Conservation (phyloP, 2,113 vertebrate genomes). For the Rhineura floridana region DNA sequence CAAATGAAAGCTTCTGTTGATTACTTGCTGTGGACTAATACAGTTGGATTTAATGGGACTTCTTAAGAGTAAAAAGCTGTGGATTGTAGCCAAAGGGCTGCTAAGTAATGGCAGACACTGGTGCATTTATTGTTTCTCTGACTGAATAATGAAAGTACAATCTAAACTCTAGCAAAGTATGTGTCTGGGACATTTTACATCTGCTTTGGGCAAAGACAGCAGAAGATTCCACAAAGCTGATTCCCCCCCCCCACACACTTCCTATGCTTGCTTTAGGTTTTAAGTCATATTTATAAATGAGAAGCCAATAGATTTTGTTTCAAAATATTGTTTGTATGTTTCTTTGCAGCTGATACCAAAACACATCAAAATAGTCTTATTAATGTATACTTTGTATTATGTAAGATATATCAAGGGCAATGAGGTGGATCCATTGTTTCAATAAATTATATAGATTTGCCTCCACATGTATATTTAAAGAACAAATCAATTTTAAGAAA, state of each 20-base stretch:
- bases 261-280: conserved; percentile 38
- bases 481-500: neutral
- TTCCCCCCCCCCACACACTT: neutral
- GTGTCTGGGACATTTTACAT: conserved; percentile 75
- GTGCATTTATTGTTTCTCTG: conserved; percentile 15
- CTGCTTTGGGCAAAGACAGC: conserved; percentile 75
- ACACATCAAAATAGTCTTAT: neutral
- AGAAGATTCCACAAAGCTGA: conserved; percentile 39
- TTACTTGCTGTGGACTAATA: neutral
- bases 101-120: neutral
- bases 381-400: conserved; percentile 8
- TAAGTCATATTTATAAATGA: conserved; percentile 26
- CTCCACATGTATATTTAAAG: neutral
- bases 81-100: neutral
- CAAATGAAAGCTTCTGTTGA: neutral
- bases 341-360: conserved; percentile 13
- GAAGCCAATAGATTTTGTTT: conserved; percentile 21
- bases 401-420: rapidly evolving
- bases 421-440: neutral
- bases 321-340: neutral
- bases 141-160: conserved; percentile 59
- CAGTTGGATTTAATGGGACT: neutral
- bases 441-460: neutral
- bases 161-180: conserved; percentile 71
- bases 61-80: neutral